Base-by-base conservation (phyloP, 1,140 invertebrate genomes). In the Brachionus angularis region DNA sequence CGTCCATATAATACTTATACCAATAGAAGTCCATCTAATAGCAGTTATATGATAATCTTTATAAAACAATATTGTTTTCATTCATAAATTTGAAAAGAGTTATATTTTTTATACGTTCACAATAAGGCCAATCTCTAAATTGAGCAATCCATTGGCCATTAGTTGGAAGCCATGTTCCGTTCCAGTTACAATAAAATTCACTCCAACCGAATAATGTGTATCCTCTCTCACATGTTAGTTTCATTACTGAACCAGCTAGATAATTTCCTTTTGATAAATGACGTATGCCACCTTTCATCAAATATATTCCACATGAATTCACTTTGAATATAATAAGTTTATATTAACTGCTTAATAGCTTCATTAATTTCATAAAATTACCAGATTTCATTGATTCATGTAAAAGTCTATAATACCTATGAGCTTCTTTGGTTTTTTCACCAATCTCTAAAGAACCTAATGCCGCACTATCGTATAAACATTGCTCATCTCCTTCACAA, bases 1-100 rank as follows among this genome's bases (percentile, higher is more conserved):
- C 10, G 62, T 67, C 62, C 62, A 71, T 52, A 55, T 29, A 4
- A 71, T 71, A 71, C 67, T 53, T 52, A 71, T 53, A 27, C 46
- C 31, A 18, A 71, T 27, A 14, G 46, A 50, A 10, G 67, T 52
- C 67, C 67, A 71, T 71, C 49, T 71, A 12, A 71, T 71, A 29
- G 67, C 67, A 44, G 67, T 71, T 16, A 71, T 42, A 44, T 71
- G 67, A 52, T 71, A 71, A 29, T 71, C 67, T 71, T n/a, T 25
- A 16, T 18, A n/a, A 23, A 29, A 67, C 4, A n/a, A n/a, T n/a
- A n/a, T n/a, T n/a, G n/a, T n/a, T n/a, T n/a, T n/a, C n/a, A n/a
- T n/a, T n/a, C n/a, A n/a, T n/a, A n/a, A 34, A 18, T 47, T 2
- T 8, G 5, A 16, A 21, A 33, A 14, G 25, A 47, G 18, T 16